phyloP scores from a whole-genome alignment of 2,888 invertebrate genomes.

The Thymelicus lineola region DNA sequence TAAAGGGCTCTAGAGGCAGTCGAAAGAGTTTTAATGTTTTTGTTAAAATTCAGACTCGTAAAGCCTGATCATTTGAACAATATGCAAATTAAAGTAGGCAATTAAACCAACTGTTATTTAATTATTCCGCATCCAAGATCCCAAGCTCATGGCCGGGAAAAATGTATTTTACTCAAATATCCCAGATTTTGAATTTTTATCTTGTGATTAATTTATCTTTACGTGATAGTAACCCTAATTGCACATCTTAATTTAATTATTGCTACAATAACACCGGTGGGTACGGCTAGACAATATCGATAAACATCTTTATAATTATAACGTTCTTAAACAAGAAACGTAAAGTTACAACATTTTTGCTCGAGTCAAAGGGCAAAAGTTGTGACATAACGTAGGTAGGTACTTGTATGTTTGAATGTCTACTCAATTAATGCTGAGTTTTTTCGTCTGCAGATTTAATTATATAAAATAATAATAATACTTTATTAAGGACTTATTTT shows the following conservation, averaged over 20 bases:
- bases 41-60: too few species aligned
- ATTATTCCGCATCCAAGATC: too few species aligned
- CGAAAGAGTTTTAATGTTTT: too few species aligned
- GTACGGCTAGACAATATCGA: constrained; percentile 1
- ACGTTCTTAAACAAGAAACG: constrained; percentile 1
- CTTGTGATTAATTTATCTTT: too few species aligned
- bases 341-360: neutral
- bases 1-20: neutral
- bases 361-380: neutral
- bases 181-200: too few species aligned
- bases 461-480: neutral
- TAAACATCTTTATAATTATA: constrained; percentile 29
- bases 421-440: too few species aligned
- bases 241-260: constrained; percentile 7
- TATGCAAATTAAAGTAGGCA: too few species aligned
- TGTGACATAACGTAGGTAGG: neutral
- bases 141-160: too few species aligned
- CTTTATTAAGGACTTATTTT: too few species aligned
- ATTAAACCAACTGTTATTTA: too few species aligned
- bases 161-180: neutral
- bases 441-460: neutral
- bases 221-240: neutral
- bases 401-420: neutral
- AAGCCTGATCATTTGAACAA: too few species aligned
- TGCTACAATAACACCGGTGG: constrained; percentile 18